Evolutionary conservation across 37 sponge, comb jelly and placozoan species (phyloP), one percentile per base, ranked within the genome.

Genomic region (Beroe forskalii): DNA sequence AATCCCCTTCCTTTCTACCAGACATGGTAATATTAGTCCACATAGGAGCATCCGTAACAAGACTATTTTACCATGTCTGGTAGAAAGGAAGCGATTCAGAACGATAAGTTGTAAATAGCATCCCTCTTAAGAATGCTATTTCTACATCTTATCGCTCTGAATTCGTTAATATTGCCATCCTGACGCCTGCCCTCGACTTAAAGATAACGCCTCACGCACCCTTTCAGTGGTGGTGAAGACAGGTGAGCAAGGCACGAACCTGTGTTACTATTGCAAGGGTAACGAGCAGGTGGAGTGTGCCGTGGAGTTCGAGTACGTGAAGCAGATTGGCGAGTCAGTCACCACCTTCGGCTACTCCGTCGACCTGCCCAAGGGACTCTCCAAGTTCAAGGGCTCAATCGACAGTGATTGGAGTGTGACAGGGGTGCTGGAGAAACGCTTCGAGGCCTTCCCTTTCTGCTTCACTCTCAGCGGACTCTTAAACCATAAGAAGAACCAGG

Each of bases 371-470:
- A 76, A 93, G 23, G 89, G 75, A 62, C 90, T 91, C 40, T 41
- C 93, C 76, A 93, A 92, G 40, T 92, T 97, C 89, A 93, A 76
- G 91, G 94, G 93, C 2, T 64, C 89, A 28, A 60, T 98, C 0
- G 91, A 93, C 92, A 93, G 93, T 4, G 92, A 92, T 25, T 96
- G 99, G 89, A 90, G 76, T 1, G 94, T 98, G 9, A 64, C 92
- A 23, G 92, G 94, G 0, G 66, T 91, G 0, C 40, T 96, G 38
- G 99, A 98, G 91, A 96, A 96, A 93, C 62, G 94, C 33, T 89
- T 98, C 32, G 93, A 94, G 42, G 96, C 99, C 0, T 67, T 96
- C 17, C 99, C 99, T 25, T 97, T 92, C 41, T 48, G 93, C 0
- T 67, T 98, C 28, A 69, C 92, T 38, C 91, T 96, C 9, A 91